These are phyloP conservation scores for Aphelenchoides besseyi DNA, from an alignment of 1,140 invertebrate species.

Conservation along the genomic window DNA sequence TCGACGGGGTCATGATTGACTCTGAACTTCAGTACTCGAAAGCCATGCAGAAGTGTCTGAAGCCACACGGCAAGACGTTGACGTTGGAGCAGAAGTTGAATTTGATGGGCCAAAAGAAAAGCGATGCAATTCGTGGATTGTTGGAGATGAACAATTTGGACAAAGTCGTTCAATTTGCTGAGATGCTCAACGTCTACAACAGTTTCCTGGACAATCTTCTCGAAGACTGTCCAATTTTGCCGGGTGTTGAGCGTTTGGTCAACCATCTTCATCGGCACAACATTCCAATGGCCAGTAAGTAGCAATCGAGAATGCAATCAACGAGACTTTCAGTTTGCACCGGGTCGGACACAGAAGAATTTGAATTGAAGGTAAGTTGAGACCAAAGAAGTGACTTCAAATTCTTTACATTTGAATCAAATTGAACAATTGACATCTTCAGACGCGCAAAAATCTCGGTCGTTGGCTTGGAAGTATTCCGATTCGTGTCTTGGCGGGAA, in stretches of 20 bases:
- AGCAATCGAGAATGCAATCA: too few species aligned
- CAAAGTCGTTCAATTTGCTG: background rate
- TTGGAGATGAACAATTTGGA: conserved; percentile 20
- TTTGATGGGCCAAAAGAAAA: conserved; percentile 41
- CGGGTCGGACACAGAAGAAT: conserved; percentile 75
- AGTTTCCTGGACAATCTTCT: background rate
- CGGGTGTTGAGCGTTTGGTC: conserved; percentile 78
- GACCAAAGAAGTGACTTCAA: background rate
- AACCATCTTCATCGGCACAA: conserved; percentile 73
- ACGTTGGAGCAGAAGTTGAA: conserved; percentile 31
- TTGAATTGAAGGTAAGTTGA: conserved; percentile 70
- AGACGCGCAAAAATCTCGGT: conserved; percentile 41
- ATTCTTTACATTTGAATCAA: background rate
- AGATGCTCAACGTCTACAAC: background rate
- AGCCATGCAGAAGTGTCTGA: conserved; percentile 31
- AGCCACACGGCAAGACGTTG: conserved; percentile 30
- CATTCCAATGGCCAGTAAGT: conserved; percentile 77
- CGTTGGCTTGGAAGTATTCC: conserved; percentile 63
- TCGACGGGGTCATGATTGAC: conserved; percentile 46
- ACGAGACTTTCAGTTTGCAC: too few species aligned
- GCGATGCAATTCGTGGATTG: conserved; percentile 28
- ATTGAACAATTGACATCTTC: background rate
- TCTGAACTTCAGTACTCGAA: conserved; percentile 34
- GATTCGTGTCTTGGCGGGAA: conserved; percentile 76
- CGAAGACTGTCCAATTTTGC: conserved; percentile 63